A percentile compares a stretch with the other conserved stretches of the same genome.
Conservation (phyloP, 2,797 vertebrate genomes). For the Siniperca scherzeri region DNA sequence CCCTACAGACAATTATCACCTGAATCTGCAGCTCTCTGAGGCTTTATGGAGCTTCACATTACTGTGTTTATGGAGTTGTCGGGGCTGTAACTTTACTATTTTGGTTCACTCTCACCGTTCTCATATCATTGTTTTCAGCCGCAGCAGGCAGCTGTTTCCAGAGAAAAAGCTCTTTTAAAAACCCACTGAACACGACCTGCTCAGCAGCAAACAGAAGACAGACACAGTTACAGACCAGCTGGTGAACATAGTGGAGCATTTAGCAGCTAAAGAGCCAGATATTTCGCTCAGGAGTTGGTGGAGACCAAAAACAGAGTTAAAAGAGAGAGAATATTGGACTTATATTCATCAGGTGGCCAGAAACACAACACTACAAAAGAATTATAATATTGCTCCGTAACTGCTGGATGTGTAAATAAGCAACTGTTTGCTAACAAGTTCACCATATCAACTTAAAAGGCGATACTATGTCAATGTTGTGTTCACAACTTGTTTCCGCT, state of each 20-base stretch:
- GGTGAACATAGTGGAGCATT: background rate
- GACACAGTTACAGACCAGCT: background rate
- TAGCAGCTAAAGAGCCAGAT: background rate
- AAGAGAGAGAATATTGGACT: background rate
- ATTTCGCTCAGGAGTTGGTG: background rate
- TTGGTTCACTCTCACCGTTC: background rate
- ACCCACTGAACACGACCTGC: background rate
- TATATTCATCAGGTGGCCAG: background rate
- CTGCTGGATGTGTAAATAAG: background rate
- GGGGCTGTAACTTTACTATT: background rate
- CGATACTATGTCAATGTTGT: background rate
- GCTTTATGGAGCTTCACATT: no score
- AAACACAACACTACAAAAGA: background rate
- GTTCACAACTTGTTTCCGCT: background rate
- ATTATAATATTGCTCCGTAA: background rate
- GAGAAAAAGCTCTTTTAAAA: background rate
- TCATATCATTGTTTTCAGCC: background rate
- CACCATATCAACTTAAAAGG: background rate
- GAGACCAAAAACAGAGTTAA: conserved; percentile 2
- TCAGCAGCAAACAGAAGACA: background rate
- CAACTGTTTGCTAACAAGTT: no score
- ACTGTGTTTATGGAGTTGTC: background rate
- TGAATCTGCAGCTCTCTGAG: no score
- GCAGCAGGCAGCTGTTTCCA: background rate
- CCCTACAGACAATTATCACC: no score